phyloP scores from a whole-genome alignment of 1,140 invertebrate genomes.

The Thaumatotibia leucotreta region DNA sequence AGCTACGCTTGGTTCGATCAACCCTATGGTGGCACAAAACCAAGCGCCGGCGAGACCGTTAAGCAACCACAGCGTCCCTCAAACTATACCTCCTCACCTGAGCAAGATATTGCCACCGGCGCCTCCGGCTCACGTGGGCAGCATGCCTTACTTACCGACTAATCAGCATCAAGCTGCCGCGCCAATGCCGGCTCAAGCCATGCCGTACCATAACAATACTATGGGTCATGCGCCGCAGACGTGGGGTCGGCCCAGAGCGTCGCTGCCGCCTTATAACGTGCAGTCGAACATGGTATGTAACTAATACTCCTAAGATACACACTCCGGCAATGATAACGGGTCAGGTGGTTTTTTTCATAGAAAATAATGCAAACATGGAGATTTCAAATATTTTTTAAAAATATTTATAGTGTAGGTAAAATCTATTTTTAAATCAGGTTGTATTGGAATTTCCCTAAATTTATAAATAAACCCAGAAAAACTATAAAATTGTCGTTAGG shows the following conservation, averaged over 20 bases:
- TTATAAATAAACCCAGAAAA: too few species aligned
- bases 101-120: constrained; percentile 28
- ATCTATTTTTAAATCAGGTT: too few species aligned
- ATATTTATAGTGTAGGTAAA: too few species aligned
- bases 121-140: constrained; percentile 39
- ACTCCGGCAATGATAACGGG: too few species aligned
- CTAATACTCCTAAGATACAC: too few species aligned
- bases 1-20: constrained; percentile 34
- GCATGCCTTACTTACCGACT: constrained; percentile 55
- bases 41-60: constrained; percentile 14
- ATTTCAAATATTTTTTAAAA: too few species aligned
- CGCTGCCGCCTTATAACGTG: constrained; percentile 47
- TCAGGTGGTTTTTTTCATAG: too few species aligned
- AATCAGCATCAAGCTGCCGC: constrained; percentile 30
- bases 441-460: too few species aligned
- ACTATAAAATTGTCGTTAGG: too few species aligned
- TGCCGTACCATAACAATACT: constrained; percentile 38
- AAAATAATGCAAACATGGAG: too few species aligned
- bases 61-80: not conserved
- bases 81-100: not conserved
- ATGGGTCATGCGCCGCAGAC: constrained; percentile 42
- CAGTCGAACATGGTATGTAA: constrained; percentile 50
- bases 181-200: constrained; percentile 19
- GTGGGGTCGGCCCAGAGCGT: constrained; percentile 45
- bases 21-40: constrained; percentile 17